Evolutionary conservation across 1,140 invertebrate genomes (phyloP), one percentile per base, ranked within the genome.

Genomic region (Plutomurus gul): DNA sequence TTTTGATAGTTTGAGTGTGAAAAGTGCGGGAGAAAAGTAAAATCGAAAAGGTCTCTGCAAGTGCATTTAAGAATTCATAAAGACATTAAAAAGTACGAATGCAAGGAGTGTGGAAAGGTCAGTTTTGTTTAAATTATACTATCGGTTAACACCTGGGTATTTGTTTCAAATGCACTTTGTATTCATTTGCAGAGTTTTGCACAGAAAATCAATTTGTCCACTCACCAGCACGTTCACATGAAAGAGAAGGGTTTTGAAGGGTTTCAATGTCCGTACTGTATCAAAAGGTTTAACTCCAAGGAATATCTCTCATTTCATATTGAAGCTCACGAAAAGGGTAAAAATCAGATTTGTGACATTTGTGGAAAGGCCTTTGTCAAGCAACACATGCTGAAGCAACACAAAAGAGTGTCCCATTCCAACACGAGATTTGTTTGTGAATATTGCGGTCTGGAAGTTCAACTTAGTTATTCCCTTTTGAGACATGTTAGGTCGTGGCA

Each of bases 321-420:
- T 47, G 82, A 88, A 30, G 85, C 84, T 65, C 88, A 88, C 80
- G 79, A 75, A 37, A 70, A 78, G n/a, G 84, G 78, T 20, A 51
- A 76, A 71, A 81, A 78, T 40, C 77, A 78, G 78, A 65, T 27
- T 11, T 86, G 85, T 75, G 51, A 73, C 10, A 79, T 85, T 8
- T 89, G 88, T 84, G 85, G 85, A 33, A 88, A 86, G 81, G 83
- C 83, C 39, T 89, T 89, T 84, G 84, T 87, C n/a, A 86, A 86
- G 49, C 82, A 84, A 46, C 86, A 86, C 80, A 87, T 88, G 75
- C 78, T 88, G 27, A 85, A 85, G 18, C 85, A 87, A 22, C 88
- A 89, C 78, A 78, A 85, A 20, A 84, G 86, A 39, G 81, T 84
- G 0, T 85, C 85, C 75, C 88, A 89, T 81, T 87, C 86, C 60